Base-by-base conservation (phyloP, 92 coral and sea anemone species). In the Epizoanthus ramosus region DNA sequence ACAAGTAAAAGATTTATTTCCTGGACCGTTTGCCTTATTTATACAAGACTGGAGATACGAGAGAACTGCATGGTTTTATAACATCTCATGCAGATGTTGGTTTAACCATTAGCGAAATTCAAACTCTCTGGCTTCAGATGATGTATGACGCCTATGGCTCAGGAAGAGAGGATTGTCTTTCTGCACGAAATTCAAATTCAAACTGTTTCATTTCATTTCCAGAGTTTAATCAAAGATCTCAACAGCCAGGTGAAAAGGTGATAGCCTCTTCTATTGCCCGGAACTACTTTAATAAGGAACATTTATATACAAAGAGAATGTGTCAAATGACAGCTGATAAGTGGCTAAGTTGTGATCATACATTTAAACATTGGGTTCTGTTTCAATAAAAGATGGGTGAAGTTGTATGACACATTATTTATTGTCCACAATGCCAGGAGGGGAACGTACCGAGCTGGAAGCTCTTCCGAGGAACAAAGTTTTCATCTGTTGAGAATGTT, bases 301-400 rank as follows among this genome's bases (percentile, higher is more conserved):
- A 87, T 66, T 53, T 80, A 18, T 87, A 58, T 80, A 87, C 80
- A 65, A 79, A 65, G 35, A 79, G 74, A 71, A 90, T 90, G 89
- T 86, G 82, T 15, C 87, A 89, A 89, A 61, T 57, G 81, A 85
- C 92, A 8, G 60, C 85, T 6, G 19, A 57, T 4, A 69, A 85
- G 50, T 89, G 87, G 90, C 66, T 90, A 66, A 86, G 90, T 41
- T 86, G 90, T 68, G 83, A 86, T 23, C 88, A 84, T 54, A 84
- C 83, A 12, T 88, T 68, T 88, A 63, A 86, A 83, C 57, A 90
- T 90, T 22, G 93, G 90, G 2, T 90, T 86, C 63, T 87, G 88
- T 88, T 87, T 87, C 22, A 90, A 87, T 21, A 87, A 91, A 19
- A 79, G 79, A 39, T 91, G 94, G 94, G 85, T 91, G 68, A 91